Evolutionary conservation across 2,888 invertebrate species (phyloP).

Genomic region (Agriopis marginaria): DNA sequence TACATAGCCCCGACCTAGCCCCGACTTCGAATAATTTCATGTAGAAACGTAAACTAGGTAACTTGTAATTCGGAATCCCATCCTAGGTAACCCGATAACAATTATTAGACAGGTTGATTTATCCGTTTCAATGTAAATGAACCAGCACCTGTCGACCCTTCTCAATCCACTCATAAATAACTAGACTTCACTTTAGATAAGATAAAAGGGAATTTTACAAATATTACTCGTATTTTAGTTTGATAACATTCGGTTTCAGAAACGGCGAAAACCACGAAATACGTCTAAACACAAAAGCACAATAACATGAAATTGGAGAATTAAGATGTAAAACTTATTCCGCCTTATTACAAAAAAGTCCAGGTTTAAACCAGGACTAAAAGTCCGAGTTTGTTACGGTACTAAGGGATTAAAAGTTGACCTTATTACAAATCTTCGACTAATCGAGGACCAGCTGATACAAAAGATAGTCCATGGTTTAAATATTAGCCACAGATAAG

Average conservation of each 20-base stretch:
- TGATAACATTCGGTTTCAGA: neutral
- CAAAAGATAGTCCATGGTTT: no score
- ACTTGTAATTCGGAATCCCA: neutral
- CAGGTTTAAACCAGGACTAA: no score
- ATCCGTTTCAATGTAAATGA: conserved; percentile 29
- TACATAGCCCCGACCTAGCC: neutral
- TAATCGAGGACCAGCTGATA: no score
- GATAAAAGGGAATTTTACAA: neutral
- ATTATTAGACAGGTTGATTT: conserved; percentile 34
- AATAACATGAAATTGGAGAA: no score
- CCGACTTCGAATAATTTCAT: neutral
- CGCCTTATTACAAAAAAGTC: no score
- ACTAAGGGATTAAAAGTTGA: no score
- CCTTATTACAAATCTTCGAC: no score
- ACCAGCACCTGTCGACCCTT: conserved; percentile 32
- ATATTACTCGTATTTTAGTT: neutral
- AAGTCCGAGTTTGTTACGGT: no score
- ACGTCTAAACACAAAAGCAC: neutral
- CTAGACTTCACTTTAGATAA: conserved; percentile 8
- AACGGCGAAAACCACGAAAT: neutral
- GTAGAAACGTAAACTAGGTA: neutral
- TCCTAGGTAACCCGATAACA: conserved; percentile 25
- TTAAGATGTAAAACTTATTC: no score
- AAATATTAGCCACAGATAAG: no score
- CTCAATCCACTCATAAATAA: conserved; percentile 27